phyloP scores from a whole-genome alignment of 2,888 invertebrate species.

The Andrena minutula region DNA sequence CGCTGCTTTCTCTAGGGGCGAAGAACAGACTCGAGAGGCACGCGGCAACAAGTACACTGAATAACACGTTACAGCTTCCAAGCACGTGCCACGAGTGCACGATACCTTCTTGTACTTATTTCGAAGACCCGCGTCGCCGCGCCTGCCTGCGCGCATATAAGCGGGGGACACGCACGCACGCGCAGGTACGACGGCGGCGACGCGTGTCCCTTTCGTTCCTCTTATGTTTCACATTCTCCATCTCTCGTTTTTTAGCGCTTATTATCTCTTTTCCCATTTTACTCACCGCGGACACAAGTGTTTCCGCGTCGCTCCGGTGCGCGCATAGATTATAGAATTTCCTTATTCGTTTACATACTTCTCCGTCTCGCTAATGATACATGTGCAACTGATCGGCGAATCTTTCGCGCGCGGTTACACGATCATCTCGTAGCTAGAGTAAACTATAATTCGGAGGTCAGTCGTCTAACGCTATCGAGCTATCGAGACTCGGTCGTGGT shows the following conservation, averaged over 20 bases:
- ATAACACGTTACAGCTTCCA: constrained; percentile 57
- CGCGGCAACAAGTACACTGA: constrained; percentile 65
- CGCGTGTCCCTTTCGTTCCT: neutral
- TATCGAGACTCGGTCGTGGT: constrained; percentile 80
- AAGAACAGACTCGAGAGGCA: constrained; percentile 73
- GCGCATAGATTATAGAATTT: constrained; percentile 35
- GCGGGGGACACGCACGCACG: neutral
- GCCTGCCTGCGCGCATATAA: neutral
- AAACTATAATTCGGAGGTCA: constrained; percentile 81
- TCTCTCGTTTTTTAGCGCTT: neutral
- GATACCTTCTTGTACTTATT: constrained; percentile 46
- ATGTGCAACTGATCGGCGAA: constrained; percentile 69
- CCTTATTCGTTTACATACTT: neutral
- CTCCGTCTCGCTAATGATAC: constrained; percentile 41
- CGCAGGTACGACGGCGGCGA: neutral
- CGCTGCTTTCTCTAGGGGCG: constrained; percentile 62
- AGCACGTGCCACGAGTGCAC: constrained; percentile 37
- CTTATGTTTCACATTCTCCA: neutral
- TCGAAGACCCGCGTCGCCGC: constrained; percentile 15
- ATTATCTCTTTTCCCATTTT: too few species aligned
- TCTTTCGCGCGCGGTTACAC: constrained; percentile 63
- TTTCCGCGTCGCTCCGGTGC: constrained; percentile 7
- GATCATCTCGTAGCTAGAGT: constrained; percentile 65
- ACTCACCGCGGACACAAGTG: constrained; percentile 14
- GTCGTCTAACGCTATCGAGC: constrained; percentile 83